phyloP scores from a whole-genome alignment of 2,888 invertebrate genomes.

The Eremobia ochroleuca region DNA sequence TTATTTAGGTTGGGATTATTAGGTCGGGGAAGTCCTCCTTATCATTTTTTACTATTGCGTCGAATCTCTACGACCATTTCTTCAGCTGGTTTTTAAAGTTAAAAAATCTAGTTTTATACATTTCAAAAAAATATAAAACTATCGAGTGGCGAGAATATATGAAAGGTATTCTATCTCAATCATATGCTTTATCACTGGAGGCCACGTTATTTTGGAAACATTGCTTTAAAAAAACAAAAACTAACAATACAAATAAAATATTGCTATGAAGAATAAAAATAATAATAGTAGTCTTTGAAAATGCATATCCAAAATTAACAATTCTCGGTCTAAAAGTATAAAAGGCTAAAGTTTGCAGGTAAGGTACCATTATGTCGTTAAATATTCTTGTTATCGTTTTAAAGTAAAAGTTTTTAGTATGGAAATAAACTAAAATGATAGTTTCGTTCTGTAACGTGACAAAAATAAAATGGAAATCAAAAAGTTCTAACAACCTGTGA shows the following conservation, averaged over 20 bases:
- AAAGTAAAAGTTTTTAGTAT: conserved; percentile 38
- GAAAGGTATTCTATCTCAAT: too few relatives aligned
- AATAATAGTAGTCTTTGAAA: neutral
- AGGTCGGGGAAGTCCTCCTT: too few relatives aligned
- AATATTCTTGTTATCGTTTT: conserved; percentile 41
- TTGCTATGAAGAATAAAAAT: too few relatives aligned
- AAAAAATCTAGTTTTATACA: too few relatives aligned
- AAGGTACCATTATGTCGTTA: conserved; percentile 27
- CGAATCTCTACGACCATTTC: too few relatives aligned
- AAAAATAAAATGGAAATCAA: conserved; percentile 10
- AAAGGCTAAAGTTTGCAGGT: conserved; percentile 21
- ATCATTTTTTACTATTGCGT: too few relatives aligned
- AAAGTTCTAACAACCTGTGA: conserved; percentile 17
- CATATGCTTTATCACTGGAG: too few relatives aligned
- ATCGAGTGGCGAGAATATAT: too few relatives aligned
- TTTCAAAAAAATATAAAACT: too few relatives aligned
- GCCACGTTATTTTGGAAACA: neutral
- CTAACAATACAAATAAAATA: too few relatives aligned
- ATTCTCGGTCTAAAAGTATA: conserved; percentile 2
- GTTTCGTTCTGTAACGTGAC: neutral
- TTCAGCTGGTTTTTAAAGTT: too few relatives aligned
- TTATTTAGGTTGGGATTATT: too few relatives aligned
- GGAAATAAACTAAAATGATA: conserved; percentile 43
- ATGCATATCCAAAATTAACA: conserved; percentile 19
- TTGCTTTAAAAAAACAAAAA: neutral